Conservation (phyloP, 2,113 vertebrate species). For the Cebidichthys violaceus region DNA sequence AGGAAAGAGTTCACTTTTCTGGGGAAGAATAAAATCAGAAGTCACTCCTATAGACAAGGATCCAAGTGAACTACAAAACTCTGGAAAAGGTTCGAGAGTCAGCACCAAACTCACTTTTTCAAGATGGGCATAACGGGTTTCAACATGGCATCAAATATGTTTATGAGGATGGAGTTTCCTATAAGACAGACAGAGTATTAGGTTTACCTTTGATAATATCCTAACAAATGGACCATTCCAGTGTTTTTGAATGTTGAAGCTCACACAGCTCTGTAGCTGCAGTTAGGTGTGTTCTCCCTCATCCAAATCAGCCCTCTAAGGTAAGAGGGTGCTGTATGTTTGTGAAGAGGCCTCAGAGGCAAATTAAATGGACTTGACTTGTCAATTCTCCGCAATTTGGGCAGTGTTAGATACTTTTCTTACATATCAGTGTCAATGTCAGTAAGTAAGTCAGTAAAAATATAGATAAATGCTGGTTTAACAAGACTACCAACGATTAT, state of each 20-base stretch:
- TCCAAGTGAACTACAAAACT: neutral
- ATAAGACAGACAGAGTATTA: constrained; percentile 26
- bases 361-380: neutral
- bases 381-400: neutral
- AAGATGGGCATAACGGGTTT: constrained; percentile 80
- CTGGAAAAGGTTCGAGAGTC: neutral
- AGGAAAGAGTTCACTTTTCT: constrained; percentile 83
- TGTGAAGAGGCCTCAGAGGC: neutral
- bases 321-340: neutral
- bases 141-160: constrained; percentile 78
- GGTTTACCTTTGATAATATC: neutral
- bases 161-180: constrained; percentile 83
- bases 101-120: constrained; percentile 78
- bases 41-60: neutral
- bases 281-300: neutral
- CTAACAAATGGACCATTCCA: neutral
- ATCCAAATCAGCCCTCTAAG: neutral
- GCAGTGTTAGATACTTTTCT: neutral
- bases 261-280: neutral
- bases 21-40: neutral
- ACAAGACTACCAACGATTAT: neutral
- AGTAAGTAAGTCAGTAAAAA: neutral
- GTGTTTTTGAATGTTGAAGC: neutral
- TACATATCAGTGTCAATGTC: constrained; percentile 2
- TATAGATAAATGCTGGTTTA: constrained; percentile 3